A percentile compares a stretch with the other conserved stretches of the same genome.
Conservation (phyloP, 2,888 invertebrate species). For the Ochlodes sylvanus region DNA sequence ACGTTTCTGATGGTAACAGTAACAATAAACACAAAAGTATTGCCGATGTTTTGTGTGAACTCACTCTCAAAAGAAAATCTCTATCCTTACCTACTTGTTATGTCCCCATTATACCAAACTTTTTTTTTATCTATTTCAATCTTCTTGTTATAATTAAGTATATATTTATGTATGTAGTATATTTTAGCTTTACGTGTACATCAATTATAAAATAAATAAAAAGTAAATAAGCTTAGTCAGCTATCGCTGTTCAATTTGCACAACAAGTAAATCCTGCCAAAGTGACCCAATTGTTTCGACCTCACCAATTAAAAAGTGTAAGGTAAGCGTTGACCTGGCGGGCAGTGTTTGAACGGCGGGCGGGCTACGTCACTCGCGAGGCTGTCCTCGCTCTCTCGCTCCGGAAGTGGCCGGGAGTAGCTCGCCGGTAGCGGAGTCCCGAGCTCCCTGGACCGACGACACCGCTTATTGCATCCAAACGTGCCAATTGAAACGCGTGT, state of each 20-base stretch:
- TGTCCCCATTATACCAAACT: no score
- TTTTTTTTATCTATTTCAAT: no score
- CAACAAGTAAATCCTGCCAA: slow-evolving; percentile 64
- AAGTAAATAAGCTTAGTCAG: slow-evolving; percentile 5
- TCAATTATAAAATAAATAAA: background rate
- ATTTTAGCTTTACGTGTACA: background rate
- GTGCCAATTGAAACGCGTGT: slow-evolving; percentile 81
- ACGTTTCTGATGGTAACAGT: no score
- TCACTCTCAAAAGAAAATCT: no score
- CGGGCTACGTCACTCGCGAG: slow-evolving; percentile 60
- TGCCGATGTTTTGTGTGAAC: no score
- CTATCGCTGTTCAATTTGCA: slow-evolving; percentile 40
- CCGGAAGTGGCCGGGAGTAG: slow-evolving; percentile 70
- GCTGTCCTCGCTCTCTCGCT: slow-evolving; percentile 52
- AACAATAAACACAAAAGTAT: no score
- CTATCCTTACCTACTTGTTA: no score
- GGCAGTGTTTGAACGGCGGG: slow-evolving; percentile 47
- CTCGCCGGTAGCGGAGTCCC: slow-evolving; percentile 68
- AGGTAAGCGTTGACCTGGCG: slow-evolving; percentile 71
- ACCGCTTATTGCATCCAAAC: slow-evolving; percentile 73
- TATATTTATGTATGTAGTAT: no score
- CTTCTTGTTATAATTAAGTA: no score
- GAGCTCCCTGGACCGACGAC: slow-evolving; percentile 66
- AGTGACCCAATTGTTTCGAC: slow-evolving; percentile 80
- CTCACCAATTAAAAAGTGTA: slow-evolving; percentile 82